These are phyloP conservation scores for Hermatobates lingyangjiaoensis DNA, from an alignment of 1,140 invertebrate genomes.

Conservation along the genomic window DNA sequence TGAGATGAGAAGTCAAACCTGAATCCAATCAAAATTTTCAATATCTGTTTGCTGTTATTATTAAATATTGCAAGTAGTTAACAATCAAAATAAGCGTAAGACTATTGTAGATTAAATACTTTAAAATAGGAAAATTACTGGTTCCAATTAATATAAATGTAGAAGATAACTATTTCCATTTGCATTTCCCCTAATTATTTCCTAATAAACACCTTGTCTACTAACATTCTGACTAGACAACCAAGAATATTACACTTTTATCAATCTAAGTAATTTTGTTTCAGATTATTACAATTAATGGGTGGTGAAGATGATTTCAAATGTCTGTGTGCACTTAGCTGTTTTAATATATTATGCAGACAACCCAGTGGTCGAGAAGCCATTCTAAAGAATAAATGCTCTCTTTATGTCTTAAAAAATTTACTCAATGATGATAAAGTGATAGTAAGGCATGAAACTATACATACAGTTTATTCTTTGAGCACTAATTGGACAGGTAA, in stretches of 20 bases:
- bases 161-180: no score
- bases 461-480: background rate
- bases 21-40: background rate
- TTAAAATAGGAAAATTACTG: no score
- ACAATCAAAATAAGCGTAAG: no score
- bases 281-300: background rate
- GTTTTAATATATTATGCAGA: background rate
- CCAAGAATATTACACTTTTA: no score
- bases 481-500: background rate
- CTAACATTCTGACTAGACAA: no score
- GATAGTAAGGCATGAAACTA: background rate
- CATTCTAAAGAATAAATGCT: background rate
- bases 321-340: background rate
- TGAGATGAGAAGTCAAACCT: background rate
- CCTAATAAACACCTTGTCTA: no score
- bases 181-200: no score
- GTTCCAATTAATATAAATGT: no score
- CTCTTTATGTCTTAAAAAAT: background rate
- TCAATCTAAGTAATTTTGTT: no score
- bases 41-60: no score
- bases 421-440: background rate
- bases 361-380: background rate
- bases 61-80: no score
- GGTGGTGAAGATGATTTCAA: background rate
- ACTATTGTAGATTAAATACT: no score